Evolutionary conservation across 2,888 invertebrate genomes (phyloP).

Genomic region (Aleiodes leptofemur): DNA sequence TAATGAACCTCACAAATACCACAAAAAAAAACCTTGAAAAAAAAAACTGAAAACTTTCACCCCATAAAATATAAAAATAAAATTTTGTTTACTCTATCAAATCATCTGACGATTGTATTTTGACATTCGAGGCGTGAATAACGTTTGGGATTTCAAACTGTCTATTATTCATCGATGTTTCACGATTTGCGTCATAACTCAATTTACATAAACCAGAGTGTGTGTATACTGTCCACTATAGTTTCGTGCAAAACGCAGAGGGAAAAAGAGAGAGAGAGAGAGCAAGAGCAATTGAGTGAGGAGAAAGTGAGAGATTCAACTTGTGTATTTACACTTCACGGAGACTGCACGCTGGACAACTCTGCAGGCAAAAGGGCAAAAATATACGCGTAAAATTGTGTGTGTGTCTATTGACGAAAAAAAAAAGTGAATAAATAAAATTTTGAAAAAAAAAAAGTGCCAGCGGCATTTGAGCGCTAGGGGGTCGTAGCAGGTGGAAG

Average conservation of each 20-base stretch:
- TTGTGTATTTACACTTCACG: slow-evolving; percentile 19
- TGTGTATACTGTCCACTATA: slow-evolving; percentile 24
- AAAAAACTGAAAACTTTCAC: background rate
- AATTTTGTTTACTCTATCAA: slow-evolving; percentile 2
- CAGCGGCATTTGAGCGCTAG: slow-evolving; percentile 17
- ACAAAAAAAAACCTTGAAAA: background rate
- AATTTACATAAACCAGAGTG: slow-evolving; percentile 27
- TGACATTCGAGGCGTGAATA: slow-evolving; percentile 14
- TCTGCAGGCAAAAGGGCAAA: slow-evolving; percentile 9
- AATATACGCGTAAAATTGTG: background rate
- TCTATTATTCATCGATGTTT: slow-evolving; percentile 43
- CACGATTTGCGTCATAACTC: slow-evolving; percentile 43
- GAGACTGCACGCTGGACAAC: slow-evolving; percentile 25
- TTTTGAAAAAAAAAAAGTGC: slow-evolving; percentile 51
- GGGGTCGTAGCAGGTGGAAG: slow-evolving; percentile 41
- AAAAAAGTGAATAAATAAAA: slow-evolving; percentile 1
- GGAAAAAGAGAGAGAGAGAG: background rate
- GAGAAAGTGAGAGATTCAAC: slow-evolving; percentile 1
- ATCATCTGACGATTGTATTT: slow-evolving; percentile 18
- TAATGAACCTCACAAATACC: background rate
- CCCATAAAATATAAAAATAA: background rate
- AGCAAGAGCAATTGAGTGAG: too few species aligned
- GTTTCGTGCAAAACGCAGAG: background rate
- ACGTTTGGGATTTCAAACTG: slow-evolving; percentile 25
- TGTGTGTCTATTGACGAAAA: background rate